Evolutionary conservation across 2,113 vertebrate genomes (phyloP).

Genomic region (Argyrosomus japonicus): DNA sequence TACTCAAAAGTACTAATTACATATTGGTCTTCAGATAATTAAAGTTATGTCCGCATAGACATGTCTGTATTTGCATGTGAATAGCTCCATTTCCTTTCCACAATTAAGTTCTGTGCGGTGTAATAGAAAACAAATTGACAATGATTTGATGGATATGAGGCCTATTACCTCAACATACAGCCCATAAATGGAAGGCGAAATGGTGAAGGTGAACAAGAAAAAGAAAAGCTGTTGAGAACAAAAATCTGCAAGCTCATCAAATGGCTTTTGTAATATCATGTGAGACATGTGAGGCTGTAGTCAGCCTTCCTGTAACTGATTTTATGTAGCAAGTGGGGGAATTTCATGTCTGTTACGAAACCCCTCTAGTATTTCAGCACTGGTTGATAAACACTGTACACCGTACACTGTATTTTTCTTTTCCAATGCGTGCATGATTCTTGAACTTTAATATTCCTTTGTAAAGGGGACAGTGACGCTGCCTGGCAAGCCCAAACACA

Average conservation of each 20-base stretch:
- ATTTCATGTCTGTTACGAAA: conserved; percentile 2
- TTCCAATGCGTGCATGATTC: not conserved
- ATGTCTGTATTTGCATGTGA: not conserved
- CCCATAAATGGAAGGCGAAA: not conserved
- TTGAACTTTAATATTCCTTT: not conserved
- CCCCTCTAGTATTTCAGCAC: not conserved
- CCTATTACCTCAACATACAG: not conserved
- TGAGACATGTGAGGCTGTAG: not conserved
- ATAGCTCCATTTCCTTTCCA: not conserved
- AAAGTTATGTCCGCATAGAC: not conserved
- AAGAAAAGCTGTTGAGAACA: not conserved
- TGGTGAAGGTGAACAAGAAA: not conserved
- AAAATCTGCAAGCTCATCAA: conserved; percentile 14
- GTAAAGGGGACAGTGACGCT: not conserved
- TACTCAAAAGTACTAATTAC: not conserved
- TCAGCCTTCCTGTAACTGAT: conserved; percentile 6
- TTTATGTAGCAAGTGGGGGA: not conserved
- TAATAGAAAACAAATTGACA: not conserved
- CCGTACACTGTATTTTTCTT: not conserved
- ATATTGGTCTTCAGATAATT: not conserved
- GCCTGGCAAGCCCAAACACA: conserved; percentile 40
- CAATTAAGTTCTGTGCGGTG: not conserved
- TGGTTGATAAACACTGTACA: not conserved
- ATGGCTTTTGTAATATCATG: not conserved
- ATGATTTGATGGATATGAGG: not conserved